A percentile compares a stretch with the other conserved stretches of the same genome.
Evolutionary conservation across 2,888 invertebrate genomes (phyloP).

Genomic region (Prosapia bicincta): DNA sequence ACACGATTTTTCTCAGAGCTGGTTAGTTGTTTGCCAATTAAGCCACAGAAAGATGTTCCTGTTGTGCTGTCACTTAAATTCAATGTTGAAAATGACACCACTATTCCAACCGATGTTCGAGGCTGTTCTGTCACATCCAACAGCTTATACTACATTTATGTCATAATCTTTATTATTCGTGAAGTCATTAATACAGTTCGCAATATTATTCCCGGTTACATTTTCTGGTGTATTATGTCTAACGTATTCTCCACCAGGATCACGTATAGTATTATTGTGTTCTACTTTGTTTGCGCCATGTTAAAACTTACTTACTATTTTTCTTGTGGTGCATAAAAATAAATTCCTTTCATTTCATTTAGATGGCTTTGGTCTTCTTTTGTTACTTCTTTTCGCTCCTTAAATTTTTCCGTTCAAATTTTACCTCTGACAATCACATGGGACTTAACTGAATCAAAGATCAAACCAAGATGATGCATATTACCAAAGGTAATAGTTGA

Average conservation of each 20-base stretch:
- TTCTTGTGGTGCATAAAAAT: constrained; percentile 27
- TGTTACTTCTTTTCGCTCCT: not conserved
- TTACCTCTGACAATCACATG: constrained; percentile 23
- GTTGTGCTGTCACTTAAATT: constrained; percentile 30
- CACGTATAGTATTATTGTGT: constrained; percentile 10
- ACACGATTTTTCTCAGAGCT: constrained; percentile 3
- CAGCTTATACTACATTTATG: too few relatives aligned
- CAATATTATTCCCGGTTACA: not conserved
- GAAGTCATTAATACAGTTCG: too few relatives aligned
- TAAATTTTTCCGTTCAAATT: constrained; percentile 12
- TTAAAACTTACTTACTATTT: constrained; percentile 10
- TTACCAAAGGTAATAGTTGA: too few relatives aligned
- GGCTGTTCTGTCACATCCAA: too few relatives aligned
- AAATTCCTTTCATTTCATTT: constrained; percentile 4
- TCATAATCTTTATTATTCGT: not conserved
- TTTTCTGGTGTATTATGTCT: constrained; percentile 4
- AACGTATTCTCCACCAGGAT: constrained; percentile 22
- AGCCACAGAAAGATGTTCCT: constrained; percentile 36
- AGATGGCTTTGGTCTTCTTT: not conserved
- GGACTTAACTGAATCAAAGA: too few relatives aligned
- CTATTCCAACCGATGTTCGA: not conserved
- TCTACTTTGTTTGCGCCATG: constrained; percentile 13
- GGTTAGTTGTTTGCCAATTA: constrained; percentile 36
- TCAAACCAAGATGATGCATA: too few relatives aligned
- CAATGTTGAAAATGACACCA: not conserved